Percentiles rank a stretch among this genome's conserved stretches.
phyloP scores from a whole-genome alignment of 1,140 invertebrate species.

The Leptinotarsa undecemlineata region DNA sequence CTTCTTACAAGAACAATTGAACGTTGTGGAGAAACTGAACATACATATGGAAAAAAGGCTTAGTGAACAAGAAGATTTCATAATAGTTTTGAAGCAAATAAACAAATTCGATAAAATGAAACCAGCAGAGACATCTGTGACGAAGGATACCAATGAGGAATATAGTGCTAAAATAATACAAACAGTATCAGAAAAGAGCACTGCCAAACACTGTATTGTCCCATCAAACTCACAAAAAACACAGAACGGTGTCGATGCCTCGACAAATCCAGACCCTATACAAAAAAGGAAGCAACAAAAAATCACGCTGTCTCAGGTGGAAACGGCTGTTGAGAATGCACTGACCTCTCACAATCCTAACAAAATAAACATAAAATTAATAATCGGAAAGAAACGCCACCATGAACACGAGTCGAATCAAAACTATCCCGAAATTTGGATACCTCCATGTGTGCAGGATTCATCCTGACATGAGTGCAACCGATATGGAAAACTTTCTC shows the following conservation, averaged over 20 bases:
- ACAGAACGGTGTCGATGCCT: background rate
- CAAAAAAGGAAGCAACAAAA: background rate
- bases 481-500: constrained; percentile 1
- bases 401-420: constrained; percentile 8
- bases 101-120: background rate
- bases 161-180: background rate
- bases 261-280: background rate
- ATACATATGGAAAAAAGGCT: background rate
- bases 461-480: constrained; percentile 9
- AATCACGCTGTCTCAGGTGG: background rate
- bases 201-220: background rate
- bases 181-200: background rate
- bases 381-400: background rate
- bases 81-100: background rate
- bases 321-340: background rate
- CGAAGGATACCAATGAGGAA: background rate
- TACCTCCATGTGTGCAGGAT: constrained; percentile 4
- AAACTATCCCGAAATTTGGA: constrained; percentile 3
- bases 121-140: background rate
- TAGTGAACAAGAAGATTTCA: background rate
- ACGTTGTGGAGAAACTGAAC: background rate
- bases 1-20: background rate
- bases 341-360: background rate
- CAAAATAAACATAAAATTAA: background rate
- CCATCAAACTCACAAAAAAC: background rate